Evolutionary conservation across 2,888 invertebrate genomes (phyloP).

Genomic region (Troglohyphantes excavatus): DNA sequence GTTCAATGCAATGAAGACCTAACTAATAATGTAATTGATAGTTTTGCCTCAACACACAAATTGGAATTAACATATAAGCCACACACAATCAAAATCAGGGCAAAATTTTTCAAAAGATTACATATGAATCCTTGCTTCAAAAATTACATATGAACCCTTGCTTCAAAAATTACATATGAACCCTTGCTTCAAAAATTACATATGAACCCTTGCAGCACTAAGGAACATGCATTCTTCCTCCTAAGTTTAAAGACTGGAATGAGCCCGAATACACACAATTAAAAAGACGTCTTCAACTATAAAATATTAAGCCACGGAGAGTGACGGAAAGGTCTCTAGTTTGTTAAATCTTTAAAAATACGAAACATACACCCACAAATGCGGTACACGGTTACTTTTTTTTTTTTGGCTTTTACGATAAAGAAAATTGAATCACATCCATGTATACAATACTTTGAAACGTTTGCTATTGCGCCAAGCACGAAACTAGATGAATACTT

Average conservation of each 20-base stretch:
- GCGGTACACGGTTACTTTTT: neutral
- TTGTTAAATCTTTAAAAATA: neutral
- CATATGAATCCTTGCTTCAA: too few relatives aligned
- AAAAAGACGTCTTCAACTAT: neutral
- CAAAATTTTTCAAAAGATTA: too few relatives aligned
- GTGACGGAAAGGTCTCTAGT: neutral
- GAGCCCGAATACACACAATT: neutral
- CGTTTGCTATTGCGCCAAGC: conserved; percentile 36
- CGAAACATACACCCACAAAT: neutral
- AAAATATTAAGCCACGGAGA: neutral
- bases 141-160: too few relatives aligned
- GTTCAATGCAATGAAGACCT: too few relatives aligned
- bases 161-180: too few relatives aligned
- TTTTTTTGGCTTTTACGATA: conserved; percentile 25
- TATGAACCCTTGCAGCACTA: too few relatives aligned
- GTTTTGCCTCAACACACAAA: too few relatives aligned
- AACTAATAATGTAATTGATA: too few relatives aligned
- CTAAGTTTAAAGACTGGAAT: neutral
- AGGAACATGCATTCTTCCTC: too few relatives aligned
- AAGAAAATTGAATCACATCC: conserved; percentile 11
- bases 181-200: too few relatives aligned
- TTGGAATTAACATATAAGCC: too few relatives aligned
- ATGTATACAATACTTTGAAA: conserved; percentile 37
- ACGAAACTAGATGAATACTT: conserved; percentile 19
- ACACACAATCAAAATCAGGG: too few relatives aligned